Evolutionary conservation across 2,888 invertebrate genomes (phyloP), one percentile per base, ranked within the genome.

Genomic region (Aporophyla nigra): DNA sequence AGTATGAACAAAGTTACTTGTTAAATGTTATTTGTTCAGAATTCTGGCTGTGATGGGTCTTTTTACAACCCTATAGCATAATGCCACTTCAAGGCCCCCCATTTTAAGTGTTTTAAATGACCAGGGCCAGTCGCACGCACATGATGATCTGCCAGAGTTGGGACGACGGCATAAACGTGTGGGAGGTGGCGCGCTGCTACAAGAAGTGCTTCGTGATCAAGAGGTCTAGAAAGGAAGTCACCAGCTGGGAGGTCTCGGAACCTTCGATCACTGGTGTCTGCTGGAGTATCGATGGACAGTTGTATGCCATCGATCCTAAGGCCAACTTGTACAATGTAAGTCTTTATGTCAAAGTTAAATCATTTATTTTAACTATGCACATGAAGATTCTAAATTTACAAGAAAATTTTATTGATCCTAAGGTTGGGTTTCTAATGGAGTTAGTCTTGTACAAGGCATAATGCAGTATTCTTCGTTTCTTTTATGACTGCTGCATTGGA

Each of bases 181-280:
- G 97, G 97, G 97, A 97, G 84, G 95, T 96, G 54, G 95, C 95
- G 59, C 96, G 94, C 83, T 95, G 94, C 88, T 95, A 92, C 91
- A 94, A 94, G 87, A 91, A 91, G 56, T 93, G 93, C 82, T 89
- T 96, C 77, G 85, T 96, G 78, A 90, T 96, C 90, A 92, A 92
- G 76, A 91, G 96, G 21, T 86, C 87, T 43, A 94, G 93, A 79
- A 89, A 89, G 59, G 94, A 93, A 87, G 89, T 88, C 40, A 89
- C 84, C 0, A 92, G 91, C 40, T 94, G 95, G 95, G 93, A 93
- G 71, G 75, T 92, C 1, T 86, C 93, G 0, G 93, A 93, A 46
- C 92, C 94, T 2, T 82, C 91, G 14, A 89, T 95, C 1, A 90
- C 93, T 0, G 94, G 88, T 56, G 83, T 94, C 24, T 94, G 94